Evolutionary conservation across 2,113 vertebrate species (phyloP).

Genomic region (Myrmecophaga tridactyla): DNA sequence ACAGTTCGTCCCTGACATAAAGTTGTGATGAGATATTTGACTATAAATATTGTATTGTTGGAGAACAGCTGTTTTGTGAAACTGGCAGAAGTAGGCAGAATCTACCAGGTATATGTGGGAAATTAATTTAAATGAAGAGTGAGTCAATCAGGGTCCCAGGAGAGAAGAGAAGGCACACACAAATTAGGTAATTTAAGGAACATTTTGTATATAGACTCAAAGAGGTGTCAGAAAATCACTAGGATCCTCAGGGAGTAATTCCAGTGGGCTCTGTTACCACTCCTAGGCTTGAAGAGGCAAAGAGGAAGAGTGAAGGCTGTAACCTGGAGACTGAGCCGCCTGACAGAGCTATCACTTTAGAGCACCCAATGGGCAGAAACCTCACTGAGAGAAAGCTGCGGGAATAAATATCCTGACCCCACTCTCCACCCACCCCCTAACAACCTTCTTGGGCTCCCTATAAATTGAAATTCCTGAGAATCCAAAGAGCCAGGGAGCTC

Average conservation of each 20-base stretch:
- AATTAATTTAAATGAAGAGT: constrained; percentile 6
- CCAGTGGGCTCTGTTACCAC: neutral
- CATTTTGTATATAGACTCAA: neutral
- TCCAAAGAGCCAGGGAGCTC: neutral
- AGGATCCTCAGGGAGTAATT: neutral
- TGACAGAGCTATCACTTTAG: neutral
- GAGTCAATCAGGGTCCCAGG: neutral
- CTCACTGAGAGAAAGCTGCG: neutral
- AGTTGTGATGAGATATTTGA: neutral
- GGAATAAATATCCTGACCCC: neutral
- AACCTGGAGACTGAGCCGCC: neutral
- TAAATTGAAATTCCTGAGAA: neutral
- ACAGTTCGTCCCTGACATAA: neutral
- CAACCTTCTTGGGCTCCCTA: neutral
- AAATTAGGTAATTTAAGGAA: neutral
- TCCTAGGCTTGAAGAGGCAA: neutral
- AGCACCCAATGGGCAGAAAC: neutral
- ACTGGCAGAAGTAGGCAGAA: neutral
- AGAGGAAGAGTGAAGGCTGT: too few species aligned
- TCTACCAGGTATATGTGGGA: neutral
- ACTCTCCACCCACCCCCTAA: too few species aligned
- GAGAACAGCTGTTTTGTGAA: neutral
- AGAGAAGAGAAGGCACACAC: neutral
- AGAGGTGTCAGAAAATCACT: neutral
- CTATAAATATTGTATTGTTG: neutral